A percentile compares a stretch with the other conserved stretches of the same genome.
phyloP scores from a whole-genome alignment of 1,140 invertebrate species.

The Pseudoatta argentina region DNA sequence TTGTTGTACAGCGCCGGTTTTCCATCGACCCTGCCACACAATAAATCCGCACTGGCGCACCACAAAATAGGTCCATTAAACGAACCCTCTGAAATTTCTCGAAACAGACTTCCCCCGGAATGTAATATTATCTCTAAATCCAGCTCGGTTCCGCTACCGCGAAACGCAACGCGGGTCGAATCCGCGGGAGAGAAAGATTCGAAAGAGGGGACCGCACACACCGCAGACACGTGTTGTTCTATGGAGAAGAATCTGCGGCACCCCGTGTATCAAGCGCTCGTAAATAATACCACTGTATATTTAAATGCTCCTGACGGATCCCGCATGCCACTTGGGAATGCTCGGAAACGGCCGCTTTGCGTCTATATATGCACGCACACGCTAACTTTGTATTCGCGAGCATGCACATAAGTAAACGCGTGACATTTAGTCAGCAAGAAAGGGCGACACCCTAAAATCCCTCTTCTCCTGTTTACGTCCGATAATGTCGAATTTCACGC shows the following conservation, averaged over 20 bases:
- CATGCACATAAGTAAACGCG: not conserved
- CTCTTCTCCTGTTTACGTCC: constrained; percentile 71
- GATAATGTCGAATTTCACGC: constrained; percentile 74
- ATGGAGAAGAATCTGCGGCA: constrained; percentile 68
- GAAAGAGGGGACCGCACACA: not conserved
- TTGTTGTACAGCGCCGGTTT: not conserved
- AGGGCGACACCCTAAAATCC: constrained; percentile 39
- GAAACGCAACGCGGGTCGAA: constrained; percentile 34
- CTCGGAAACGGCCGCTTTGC: constrained; percentile 46
- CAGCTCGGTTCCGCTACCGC: constrained; percentile 10
- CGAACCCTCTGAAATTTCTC: constrained; percentile 47
- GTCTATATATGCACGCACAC: not conserved
- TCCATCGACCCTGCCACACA: constrained; percentile 21
- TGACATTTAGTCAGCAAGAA: constrained; percentile 23
- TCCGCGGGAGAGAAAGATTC: constrained; percentile 31
- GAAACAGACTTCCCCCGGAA: constrained; percentile 50
- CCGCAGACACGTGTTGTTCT: constrained; percentile 70
- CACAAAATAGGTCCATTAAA: constrained; percentile 50
- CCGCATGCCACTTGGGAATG: constrained; percentile 80
- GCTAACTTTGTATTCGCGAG: constrained; percentile 7
- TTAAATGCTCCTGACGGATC: constrained; percentile 84
- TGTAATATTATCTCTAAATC: constrained; percentile 59
- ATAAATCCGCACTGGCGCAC: constrained; percentile 38
- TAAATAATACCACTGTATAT: constrained; percentile 85
- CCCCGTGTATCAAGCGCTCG: constrained; percentile 76